Evolutionary conservation across 2,113 vertebrate genomes (phyloP).

Genomic region (Barnardius zonarius): DNA sequence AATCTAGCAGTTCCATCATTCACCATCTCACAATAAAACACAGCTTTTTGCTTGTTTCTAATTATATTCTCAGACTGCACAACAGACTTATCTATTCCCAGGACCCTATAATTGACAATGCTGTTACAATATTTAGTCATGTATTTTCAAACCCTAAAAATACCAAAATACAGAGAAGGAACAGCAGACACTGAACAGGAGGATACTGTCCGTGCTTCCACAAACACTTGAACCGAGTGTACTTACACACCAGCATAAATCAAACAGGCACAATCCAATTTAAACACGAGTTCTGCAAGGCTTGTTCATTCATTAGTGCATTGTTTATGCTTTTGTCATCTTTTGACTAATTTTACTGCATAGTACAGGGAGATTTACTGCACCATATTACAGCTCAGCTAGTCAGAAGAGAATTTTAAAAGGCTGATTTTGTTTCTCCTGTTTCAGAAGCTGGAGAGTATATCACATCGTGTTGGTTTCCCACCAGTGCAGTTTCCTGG

Average conservation of each 20-base stretch:
- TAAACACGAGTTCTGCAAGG: slow-evolving; percentile 22
- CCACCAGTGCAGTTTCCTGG: not conserved
- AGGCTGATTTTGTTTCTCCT: slow-evolving; percentile 34
- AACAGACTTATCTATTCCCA: not conserved
- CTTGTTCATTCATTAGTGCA: slow-evolving; percentile 56
- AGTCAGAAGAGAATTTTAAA: slow-evolving; percentile 26
- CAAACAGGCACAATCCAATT: slow-evolving; percentile 53
- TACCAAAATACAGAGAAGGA: not conserved
- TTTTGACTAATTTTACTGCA: slow-evolving; percentile 54
- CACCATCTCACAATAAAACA: not conserved
- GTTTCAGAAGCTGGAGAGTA: not conserved
- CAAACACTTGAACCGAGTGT: not conserved
- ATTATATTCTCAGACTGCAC: not conserved
- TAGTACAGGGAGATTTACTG: slow-evolving; percentile 35
- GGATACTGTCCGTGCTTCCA: not conserved
- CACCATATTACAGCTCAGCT: slow-evolving; percentile 8
- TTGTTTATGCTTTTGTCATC: slow-evolving; percentile 52
- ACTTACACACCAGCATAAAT: slow-evolving; percentile 29
- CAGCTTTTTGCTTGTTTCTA: not conserved
- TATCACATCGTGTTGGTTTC: not conserved
- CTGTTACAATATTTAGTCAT: not conserved
- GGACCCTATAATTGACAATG: not conserved
- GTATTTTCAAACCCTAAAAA: not conserved
- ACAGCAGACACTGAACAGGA: not conserved
- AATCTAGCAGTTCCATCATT: not conserved